A percentile compares a stretch with the other conserved stretches of the same genome.
These are phyloP conservation scores for Trinectes maculatus DNA, from an alignment of 2,113 vertebrate species.

Conservation along the genomic window DNA sequence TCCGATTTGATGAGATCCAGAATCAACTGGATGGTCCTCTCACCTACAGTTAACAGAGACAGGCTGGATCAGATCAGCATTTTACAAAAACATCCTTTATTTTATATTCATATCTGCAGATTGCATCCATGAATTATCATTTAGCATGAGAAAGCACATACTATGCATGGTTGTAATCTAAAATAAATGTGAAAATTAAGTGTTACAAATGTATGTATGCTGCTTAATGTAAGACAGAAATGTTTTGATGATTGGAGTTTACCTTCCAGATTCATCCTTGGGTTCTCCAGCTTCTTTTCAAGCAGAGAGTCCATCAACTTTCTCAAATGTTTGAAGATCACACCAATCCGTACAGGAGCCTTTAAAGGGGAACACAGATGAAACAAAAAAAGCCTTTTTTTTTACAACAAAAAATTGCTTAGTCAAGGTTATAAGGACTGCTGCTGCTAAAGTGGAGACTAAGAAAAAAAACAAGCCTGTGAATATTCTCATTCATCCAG, in stretches of 20 bases:
- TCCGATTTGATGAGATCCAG: conserved; percentile 92
- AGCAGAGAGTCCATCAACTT: conserved; percentile 93
- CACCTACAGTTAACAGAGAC: conserved; percentile 78
- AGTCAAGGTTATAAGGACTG: too few species aligned
- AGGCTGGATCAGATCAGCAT: conserved; percentile 16
- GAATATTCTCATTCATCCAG: too few species aligned
- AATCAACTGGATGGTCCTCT: conserved; percentile 90
- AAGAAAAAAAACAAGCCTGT: too few species aligned
- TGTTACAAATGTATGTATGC: too few species aligned
- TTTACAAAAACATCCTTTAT: background rate
- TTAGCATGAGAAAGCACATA: background rate
- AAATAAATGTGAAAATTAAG: too few species aligned
- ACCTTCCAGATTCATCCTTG: conserved; percentile 95
- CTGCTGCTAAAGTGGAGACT: too few species aligned
- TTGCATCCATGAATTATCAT: background rate
- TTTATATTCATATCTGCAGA: background rate
- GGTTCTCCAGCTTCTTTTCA: conserved; percentile 93
- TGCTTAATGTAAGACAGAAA: background rate
- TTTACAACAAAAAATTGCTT: background rate
- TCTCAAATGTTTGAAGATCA: conserved; percentile 97
- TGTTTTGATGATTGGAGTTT: conserved; percentile 36
- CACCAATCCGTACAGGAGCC: conserved; percentile 97
- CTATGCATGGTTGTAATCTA: too few species aligned
- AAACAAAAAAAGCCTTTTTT: background rate
- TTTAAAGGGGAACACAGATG: conserved; percentile 43